Base-by-base conservation (phyloP, 2,113 vertebrate genomes). In the Nicator chloris region DNA sequence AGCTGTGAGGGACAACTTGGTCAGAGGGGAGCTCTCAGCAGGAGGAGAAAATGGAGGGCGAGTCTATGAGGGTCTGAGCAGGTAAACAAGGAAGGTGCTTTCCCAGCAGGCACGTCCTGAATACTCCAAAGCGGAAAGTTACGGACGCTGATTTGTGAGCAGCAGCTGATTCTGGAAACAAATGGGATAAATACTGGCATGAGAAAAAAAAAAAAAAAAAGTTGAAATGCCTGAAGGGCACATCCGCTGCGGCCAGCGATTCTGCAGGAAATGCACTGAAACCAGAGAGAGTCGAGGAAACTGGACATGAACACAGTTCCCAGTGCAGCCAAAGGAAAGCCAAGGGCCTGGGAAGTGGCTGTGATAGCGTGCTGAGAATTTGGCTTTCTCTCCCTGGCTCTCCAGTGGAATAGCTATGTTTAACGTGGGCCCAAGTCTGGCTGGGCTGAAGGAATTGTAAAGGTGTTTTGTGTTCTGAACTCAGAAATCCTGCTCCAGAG, bases 111-210 rank as follows among this genome's bases (percentile, higher is more conserved):
- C 64, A 2, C 1, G 1, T 83, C 90, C 93, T 8, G 33, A 53
- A 22, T 16, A 19, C 92, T 80, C 68, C 64, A 90, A 68, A 86
- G 82, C 0, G 9, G 95, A 97, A 94, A 95, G 88, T 86, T 92
- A 83, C 4, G 23, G 82, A 75, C 0, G 37, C 92, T 86, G 82
- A 66, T 95, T 84, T 90, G 92, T 82, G 80, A 96, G 90, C 90
- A 66, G 78, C 90, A 66, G 96, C 90, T 92, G 90, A 95, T 96
- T 96, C 95, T 96, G 94, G 94, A 95, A 97, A 94, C 95, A 93
- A 92, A 71, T 90, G 92, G 27, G 92, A 95, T 94, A 92, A 97
- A 93, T 95, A 88, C 71, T 88, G 93, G 87, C 90, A 91, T 73
- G 91, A 64, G 19, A 8, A 24, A 69, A 53, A 79, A 49, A 76